Base-by-base conservation (phyloP, 1,140 invertebrate genomes). In the Zeugodacus cucurbitae region DNA sequence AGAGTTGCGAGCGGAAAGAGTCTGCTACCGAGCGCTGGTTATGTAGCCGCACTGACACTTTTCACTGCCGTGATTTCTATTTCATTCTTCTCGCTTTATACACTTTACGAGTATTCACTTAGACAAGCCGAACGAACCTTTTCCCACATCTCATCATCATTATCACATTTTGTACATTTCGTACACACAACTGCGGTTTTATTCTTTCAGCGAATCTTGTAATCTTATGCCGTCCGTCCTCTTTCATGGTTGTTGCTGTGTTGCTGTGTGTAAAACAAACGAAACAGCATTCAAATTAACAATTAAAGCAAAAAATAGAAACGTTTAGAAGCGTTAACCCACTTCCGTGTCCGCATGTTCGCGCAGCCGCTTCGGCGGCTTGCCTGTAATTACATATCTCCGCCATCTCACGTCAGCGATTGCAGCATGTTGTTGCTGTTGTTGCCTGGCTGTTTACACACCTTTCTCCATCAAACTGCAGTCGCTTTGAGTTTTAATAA, bases 91-190 rank as follows among this genome's bases (percentile, higher is more conserved):
- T 32, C 64, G 34, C 29, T 67, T 74, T 20, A 34, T 70, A 34
- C 14, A 20, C 64, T 70, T 37, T n/a, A n/a, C n/a, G n/a, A n/a
- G n/a, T n/a, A 34, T 70, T 70, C 14, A 20, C 64, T 70, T 37
- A 0, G 48, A n/a, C 32, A 32, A 20, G 29, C 37, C 1, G 5
- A n/a, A 17, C 32, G 1, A 74, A 41, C 6, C 20, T 74, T 70
- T 82, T 82, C 74, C 74, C 41, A 82, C 74, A 82, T 82, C 37
- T 82, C 74, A 54, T 82, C 74, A 54, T 82, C 74, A 82, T 82
- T 82, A 54, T 54, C 74, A 48, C 44, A 82, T 82, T 82, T 70
- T 70, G 4, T 34, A 22, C 48, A 64, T 64, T 29, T 29, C 26
- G 29, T 5, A 74, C 32, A 37, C 20, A 37, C 17, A 22, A 5